These are phyloP conservation scores for Atlantisia rogersi DNA, from an alignment of 2,113 vertebrate species.

Conservation along the genomic window DNA sequence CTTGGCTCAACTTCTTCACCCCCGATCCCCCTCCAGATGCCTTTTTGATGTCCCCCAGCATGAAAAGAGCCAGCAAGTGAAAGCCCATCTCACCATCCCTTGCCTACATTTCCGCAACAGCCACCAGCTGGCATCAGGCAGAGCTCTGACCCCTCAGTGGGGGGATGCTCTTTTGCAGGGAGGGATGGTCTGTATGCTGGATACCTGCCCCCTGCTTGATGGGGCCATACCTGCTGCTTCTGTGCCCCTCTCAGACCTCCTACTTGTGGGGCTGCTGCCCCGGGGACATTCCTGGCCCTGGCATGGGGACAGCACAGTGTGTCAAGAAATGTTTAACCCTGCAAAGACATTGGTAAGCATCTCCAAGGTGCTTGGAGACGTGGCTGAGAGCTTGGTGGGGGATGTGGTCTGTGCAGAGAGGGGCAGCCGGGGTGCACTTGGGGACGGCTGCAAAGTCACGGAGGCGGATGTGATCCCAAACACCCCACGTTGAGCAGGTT, in stretches of 20 bases:
- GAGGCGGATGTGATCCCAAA: background rate
- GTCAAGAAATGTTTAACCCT: background rate
- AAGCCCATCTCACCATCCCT: background rate
- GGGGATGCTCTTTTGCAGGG: background rate
- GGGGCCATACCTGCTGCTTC: background rate
- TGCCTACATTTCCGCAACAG: accelerated
- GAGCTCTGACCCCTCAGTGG: background rate
- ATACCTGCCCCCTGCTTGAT: background rate
- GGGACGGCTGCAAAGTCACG: accelerated
- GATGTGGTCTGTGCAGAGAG: background rate
- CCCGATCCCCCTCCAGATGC: background rate
- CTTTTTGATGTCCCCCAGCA: background rate
- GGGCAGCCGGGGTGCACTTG: accelerated
- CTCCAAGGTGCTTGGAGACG: accelerated
- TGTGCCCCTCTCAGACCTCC: background rate
- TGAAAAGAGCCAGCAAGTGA: background rate
- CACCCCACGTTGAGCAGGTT: accelerated
- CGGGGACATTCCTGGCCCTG: accelerated
- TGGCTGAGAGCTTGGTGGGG: accelerated
- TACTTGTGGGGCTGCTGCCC: background rate
- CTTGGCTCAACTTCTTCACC: background rate
- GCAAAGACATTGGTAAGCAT: background rate
- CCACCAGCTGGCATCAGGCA: background rate
- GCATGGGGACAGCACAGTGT: background rate
- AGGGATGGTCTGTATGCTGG: background rate